Percentiles rank a stretch among this genome's conserved stretches.
Conservation (phyloP, 2,888 invertebrate species). For the Drosophila histrio region DNA sequence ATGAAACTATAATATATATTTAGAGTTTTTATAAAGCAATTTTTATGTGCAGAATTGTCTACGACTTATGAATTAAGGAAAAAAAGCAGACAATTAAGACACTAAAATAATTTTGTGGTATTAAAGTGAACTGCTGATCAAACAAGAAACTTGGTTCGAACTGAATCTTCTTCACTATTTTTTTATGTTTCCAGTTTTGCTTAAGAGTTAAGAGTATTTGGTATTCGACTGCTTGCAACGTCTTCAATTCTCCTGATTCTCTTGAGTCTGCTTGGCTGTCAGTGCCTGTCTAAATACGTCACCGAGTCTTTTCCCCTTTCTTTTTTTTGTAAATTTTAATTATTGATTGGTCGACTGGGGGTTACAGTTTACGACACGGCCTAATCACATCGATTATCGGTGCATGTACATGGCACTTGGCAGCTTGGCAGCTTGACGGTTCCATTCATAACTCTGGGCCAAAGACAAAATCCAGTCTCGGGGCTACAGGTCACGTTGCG, state of each 20-base stretch:
- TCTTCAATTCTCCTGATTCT: conserved; percentile 17
- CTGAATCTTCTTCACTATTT: too few species aligned
- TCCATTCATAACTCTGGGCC: conserved; percentile 49
- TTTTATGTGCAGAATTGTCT: too few species aligned
- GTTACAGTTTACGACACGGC: conserved; percentile 66
- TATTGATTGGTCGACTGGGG: conserved; percentile 67
- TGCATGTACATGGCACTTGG: conserved; percentile 58
- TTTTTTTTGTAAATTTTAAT: conserved; percentile 40
- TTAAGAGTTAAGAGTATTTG: too few species aligned
- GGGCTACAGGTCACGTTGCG: conserved; percentile 74
- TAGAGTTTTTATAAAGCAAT: too few species aligned
- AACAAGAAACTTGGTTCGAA: too few species aligned
- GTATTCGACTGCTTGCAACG: background rate
- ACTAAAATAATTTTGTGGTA: too few species aligned
- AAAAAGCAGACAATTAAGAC: too few species aligned
- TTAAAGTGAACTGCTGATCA: too few species aligned
- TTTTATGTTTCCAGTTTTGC: too few species aligned
- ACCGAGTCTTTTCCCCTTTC: conserved; percentile 35
- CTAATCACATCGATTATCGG: conserved; percentile 79
- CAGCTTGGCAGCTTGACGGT: conserved; percentile 52
- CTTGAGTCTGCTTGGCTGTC: conserved; percentile 59
- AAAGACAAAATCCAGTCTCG: conserved; percentile 54
- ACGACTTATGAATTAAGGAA: too few species aligned
- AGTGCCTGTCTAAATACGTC: conserved; percentile 75
- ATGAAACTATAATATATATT: too few species aligned